Base-by-base conservation (phyloP, 2,888 invertebrate species). In the Lymantria monacha region DNA sequence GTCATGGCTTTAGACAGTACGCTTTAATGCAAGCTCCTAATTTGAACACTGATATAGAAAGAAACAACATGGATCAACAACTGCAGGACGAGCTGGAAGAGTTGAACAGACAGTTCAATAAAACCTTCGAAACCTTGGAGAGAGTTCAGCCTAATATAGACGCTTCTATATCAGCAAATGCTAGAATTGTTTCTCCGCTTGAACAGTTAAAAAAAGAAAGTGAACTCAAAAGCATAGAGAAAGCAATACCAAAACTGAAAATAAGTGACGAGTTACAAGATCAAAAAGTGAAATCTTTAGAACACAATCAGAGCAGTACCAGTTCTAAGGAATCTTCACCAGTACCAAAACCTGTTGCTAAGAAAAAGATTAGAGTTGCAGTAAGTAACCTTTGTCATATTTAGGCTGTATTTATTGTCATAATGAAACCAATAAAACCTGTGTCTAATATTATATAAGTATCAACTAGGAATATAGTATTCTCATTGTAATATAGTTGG, bases 1-100 rank as follows among this genome's bases (percentile, higher is more conserved):
- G 93, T 41, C 93, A 94, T 66, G 96, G 97, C 30, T 76, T 97
- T 42, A 91, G 90, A 59, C 93, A 94, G 60, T 95, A 95, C 67
- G 82, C 87, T 43, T 58, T 74, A 14, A 76, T 89, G 83, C 69
- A 83, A 59, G 70, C 82, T 41, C 82, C 87, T 63, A 83, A 80
- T 61, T 71, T 80, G 15, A 78, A 73, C 53, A 53, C 64, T 56
- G 68, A 70, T 54, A 22, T 61, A 65, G 77, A 78, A 15, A 68
- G 44, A 37, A 49, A 68, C 1, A 64, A 66, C 13, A 85, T 87
- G 83, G 85, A 91, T 59, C 72, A 79, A 7, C 66, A 79, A 51
- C 63, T 81, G 48, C 78, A 76, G 55, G 81, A 82, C 30, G 89
- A 90, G 51, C 83, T 89, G 42, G 89, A 90, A 46, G 84, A 87